These are phyloP conservation scores for Piscicola geometra DNA, from an alignment of 2,888 invertebrate genomes.

Conservation along the genomic window DNA sequence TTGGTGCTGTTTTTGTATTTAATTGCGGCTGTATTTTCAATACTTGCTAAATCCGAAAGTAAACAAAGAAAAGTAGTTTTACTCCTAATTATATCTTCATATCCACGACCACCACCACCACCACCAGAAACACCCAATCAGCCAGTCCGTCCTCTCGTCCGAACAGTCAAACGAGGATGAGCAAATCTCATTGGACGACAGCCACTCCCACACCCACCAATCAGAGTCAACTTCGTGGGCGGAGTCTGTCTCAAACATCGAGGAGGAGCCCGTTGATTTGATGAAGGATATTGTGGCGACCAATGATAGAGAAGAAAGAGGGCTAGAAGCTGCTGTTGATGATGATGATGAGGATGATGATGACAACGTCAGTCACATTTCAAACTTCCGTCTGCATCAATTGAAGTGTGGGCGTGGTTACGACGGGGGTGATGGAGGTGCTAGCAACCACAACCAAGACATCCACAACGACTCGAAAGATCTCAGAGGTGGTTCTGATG, in stretches of 20 bases:
- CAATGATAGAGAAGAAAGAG: too few relatives aligned
- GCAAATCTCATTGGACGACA: conserved; percentile 16
- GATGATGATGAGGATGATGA: neutral
- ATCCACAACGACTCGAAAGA: neutral
- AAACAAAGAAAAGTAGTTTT: too few relatives aligned
- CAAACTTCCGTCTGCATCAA: neutral
- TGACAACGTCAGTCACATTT: neutral
- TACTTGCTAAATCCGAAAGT: too few relatives aligned
- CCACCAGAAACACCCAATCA: too few relatives aligned
- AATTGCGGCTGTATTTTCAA: too few relatives aligned
- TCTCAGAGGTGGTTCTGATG: too few relatives aligned
- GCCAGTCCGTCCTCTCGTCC: too few relatives aligned
- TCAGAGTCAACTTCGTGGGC: conserved; percentile 29
- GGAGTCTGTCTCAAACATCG: conserved; percentile 29
- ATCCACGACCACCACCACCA: too few relatives aligned
- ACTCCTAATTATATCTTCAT: too few relatives aligned
- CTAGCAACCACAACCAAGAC: neutral
- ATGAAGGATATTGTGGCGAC: too few relatives aligned
- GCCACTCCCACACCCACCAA: conserved; percentile 11
- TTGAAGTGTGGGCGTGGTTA: neutral
- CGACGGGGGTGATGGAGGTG: neutral
- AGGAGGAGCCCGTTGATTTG: conserved; percentile 21
- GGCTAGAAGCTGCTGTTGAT: too few relatives aligned
- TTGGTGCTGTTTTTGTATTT: neutral
- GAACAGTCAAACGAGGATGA: conserved; percentile 7